Percentiles rank a stretch among this genome's conserved stretches.
Evolutionary conservation across 2,888 invertebrate genomes (phyloP).

Genomic region (Ormyrus rosae): DNA sequence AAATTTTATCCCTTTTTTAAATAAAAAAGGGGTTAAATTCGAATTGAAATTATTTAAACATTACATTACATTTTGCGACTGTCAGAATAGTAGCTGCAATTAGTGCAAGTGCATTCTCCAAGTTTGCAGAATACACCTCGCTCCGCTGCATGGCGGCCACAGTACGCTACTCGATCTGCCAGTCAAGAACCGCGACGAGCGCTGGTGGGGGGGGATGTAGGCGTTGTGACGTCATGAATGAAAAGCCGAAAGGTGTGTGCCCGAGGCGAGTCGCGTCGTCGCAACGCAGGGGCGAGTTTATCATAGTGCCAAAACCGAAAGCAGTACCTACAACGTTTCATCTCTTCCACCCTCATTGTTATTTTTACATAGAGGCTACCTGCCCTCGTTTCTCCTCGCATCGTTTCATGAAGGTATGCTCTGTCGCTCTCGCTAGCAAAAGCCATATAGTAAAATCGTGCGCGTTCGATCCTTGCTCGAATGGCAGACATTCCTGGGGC

Average conservation of each 20-base stretch:
- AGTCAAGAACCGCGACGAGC: too few species aligned
- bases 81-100: too few species aligned
- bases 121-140: too few species aligned
- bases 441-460: background rate
- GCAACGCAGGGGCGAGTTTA: background rate
- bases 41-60: too few species aligned
- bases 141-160: too few species aligned
- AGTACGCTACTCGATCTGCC: too few species aligned
- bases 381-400: background rate
- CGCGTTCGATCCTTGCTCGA: slow-evolving; percentile 37
- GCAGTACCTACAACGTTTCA: background rate
- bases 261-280: slow-evolving; percentile 1
- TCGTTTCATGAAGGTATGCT: slow-evolving; percentile 52
- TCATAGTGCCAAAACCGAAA: slow-evolving; percentile 40
- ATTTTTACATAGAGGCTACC: background rate
- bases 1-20: too few species aligned
- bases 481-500: slow-evolving; percentile 48
- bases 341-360: background rate
- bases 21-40: too few species aligned
- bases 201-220: slow-evolving; percentile 2
- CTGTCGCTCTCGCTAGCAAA: too few species aligned
- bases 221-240: slow-evolving; percentile 52
- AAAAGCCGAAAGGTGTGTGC: slow-evolving; percentile 46
- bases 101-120: too few species aligned
- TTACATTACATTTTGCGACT: too few species aligned